Evolutionary conservation across 2,113 vertebrate species (phyloP).

Genomic region (Catharus bicknelli): DNA sequence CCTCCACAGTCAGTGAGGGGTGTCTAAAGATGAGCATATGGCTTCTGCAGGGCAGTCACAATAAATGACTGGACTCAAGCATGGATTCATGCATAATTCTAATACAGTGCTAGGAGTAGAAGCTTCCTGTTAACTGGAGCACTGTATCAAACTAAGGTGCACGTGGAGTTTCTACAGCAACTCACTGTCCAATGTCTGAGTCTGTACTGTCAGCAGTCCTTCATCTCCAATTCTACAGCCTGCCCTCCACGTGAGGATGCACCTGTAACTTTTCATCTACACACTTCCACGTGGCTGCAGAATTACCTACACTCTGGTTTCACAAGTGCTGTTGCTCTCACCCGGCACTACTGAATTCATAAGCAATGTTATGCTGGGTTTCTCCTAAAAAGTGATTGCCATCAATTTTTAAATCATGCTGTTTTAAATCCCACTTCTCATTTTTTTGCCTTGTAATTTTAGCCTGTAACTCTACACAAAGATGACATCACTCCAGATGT

Average conservation of each 20-base stretch:
- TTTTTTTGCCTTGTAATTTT: not conserved
- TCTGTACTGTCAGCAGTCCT: not conserved
- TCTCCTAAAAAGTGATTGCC: not conserved
- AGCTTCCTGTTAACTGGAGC: not conserved
- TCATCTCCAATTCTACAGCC: not conserved
- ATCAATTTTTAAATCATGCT: not conserved
- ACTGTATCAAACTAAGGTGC: not conserved
- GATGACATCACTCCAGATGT: not conserved
- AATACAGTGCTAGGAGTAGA: not conserved
- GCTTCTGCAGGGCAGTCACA: not conserved
- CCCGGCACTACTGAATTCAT: not conserved
- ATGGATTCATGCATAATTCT: not conserved
- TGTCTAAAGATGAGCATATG: not conserved
- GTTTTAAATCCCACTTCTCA: not conserved
- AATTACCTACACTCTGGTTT: not conserved
- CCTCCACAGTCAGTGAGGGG: not conserved
- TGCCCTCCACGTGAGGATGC: not conserved
- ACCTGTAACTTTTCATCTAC: not conserved
- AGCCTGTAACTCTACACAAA: not conserved
- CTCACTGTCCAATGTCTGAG: not conserved
- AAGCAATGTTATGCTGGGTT: not conserved
- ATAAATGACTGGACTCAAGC: not conserved
- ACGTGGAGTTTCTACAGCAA: not conserved
- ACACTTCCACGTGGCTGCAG: not conserved
- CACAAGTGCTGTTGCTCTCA: not conserved